Percentiles rank a stretch among this genome's conserved stretches.
Evolutionary conservation across 2,888 invertebrate genomes (phyloP).

Genomic region (Lepidonotus clava): DNA sequence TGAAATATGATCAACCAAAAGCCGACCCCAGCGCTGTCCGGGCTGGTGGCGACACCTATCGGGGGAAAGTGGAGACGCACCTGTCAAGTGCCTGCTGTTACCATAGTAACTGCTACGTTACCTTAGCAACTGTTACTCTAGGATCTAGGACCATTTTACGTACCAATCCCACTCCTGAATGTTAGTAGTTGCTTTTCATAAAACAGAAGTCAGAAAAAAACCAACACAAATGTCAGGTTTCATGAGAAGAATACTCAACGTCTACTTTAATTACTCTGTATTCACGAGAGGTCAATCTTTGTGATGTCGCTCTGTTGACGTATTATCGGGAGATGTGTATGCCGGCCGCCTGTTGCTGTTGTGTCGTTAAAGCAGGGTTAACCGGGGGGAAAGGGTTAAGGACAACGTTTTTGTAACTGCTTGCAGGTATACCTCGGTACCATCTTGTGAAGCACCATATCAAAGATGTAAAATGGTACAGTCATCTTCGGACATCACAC

Average conservation of each 20-base stretch:
- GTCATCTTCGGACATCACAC: no score
- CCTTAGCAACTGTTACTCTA: constrained; percentile 41
- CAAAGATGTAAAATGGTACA: constrained; percentile 3
- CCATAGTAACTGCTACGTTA: constrained; percentile 49
- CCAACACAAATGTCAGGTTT: constrained; percentile 12
- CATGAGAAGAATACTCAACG: constrained; percentile 4
- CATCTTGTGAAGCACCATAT: background rate
- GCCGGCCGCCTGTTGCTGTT: background rate
- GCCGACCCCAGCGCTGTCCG: background rate
- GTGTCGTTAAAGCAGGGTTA: background rate
- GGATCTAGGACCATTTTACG: background rate
- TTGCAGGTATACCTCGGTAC: constrained; percentile 19
- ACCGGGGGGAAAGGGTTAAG: background rate
- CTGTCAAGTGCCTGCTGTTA: constrained; percentile 53
- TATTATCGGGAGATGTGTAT: background rate
- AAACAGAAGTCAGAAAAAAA: background rate
- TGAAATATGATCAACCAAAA: no score
- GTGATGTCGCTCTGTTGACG: background rate
- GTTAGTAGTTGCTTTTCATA: constrained; percentile 24
- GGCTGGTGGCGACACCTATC: background rate
- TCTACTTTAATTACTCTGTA: background rate
- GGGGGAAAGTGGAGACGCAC: constrained; percentile 33
- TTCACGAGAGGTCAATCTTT: background rate
- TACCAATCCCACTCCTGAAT: constrained; percentile 17
- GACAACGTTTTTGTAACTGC: background rate